Base-by-base conservation (phyloP, 2,113 vertebrate genomes). In the Passer montanus region DNA sequence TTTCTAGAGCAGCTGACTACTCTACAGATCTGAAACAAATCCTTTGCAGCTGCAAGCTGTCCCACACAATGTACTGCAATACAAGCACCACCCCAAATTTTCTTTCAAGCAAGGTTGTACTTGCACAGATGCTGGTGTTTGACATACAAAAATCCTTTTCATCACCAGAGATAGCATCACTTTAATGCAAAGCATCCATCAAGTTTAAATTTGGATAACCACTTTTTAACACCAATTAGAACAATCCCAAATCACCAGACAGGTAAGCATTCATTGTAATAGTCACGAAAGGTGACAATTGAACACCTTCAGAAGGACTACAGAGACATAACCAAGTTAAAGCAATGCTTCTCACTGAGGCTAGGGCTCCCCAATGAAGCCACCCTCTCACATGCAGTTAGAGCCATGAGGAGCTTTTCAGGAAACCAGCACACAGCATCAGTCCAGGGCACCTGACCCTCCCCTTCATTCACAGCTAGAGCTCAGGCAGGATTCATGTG, bases 261-360 rank as follows among this genome's bases (percentile, higher is more conserved):
- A 74, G 23, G 30, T 47, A 72, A 47, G 8, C 8, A 37, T 28
- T 49, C 26, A 18, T 30, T 53, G 53, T 21, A 46, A 7, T 2
- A 87, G 9, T 4, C 15, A 62, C 0, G 1, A 58, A 28, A 7
- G 0, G 10, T 28, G 1, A 66, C 39, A 83, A 44, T 1, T 3
- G 4, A 69, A 30, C 4, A 10, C 21, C 16, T 77, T 81, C 47
- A 53, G 21, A 55, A 81, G 23, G 28, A 10, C 17, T 47, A 35
- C 3, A 26, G 0, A 49, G 8, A 56, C n/a, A 75, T 7, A 52
- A 35, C 0, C 27, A 78, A 73, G 16, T 31, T 20, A 63, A 75
- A 76, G 14, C 3, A 43, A 39, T 11, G 11, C 12, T 47, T 37
- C 43, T 27, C 46, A 20, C n/a, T 26, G 33, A 74, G 69, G 18